These are phyloP conservation scores for Falco cherrug DNA, from an alignment of 2,797 vertebrate species.

Conservation along the genomic window DNA sequence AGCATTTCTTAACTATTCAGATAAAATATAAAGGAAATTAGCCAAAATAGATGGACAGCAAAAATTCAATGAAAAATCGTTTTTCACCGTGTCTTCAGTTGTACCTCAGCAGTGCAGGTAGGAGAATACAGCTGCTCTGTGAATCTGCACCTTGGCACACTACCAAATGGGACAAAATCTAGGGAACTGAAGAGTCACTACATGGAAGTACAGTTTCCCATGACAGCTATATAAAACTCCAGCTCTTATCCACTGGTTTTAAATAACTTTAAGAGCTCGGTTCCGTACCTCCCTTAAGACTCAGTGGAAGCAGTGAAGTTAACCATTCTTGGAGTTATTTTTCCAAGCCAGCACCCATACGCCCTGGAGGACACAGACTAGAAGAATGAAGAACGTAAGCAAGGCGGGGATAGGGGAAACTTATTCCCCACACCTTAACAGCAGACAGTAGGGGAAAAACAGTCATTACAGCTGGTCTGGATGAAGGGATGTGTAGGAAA, in stretches of 20 bases:
- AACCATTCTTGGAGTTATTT: not conserved
- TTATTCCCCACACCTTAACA: not conserved
- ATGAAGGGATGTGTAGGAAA: not conserved
- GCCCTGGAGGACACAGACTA: not conserved
- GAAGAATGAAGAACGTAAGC: not conserved
- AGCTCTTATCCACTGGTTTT: not conserved
- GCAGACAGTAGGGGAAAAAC: not conserved
- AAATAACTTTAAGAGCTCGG: slow-evolving; percentile 6
- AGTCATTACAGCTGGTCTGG: not conserved
- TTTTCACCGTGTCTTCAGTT: not conserved
- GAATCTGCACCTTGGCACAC: not conserved
- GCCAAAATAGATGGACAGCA: not conserved
- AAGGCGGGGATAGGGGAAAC: not conserved
- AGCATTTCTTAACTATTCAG: not conserved
- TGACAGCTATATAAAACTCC: not conserved
- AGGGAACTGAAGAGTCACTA: not conserved
- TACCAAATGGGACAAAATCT: not conserved
- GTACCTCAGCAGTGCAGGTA: not conserved
- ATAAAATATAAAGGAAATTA: not conserved
- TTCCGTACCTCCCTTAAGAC: not conserved
- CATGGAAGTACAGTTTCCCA: not conserved
- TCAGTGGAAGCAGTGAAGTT: not conserved
- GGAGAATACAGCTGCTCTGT: not conserved
- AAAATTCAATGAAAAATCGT: not conserved
- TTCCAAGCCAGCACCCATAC: not conserved